Evolutionary conservation across 2,797 vertebrate species (phyloP), one percentile per base, ranked within the genome.

Genomic region (Falco berigora): DNA sequence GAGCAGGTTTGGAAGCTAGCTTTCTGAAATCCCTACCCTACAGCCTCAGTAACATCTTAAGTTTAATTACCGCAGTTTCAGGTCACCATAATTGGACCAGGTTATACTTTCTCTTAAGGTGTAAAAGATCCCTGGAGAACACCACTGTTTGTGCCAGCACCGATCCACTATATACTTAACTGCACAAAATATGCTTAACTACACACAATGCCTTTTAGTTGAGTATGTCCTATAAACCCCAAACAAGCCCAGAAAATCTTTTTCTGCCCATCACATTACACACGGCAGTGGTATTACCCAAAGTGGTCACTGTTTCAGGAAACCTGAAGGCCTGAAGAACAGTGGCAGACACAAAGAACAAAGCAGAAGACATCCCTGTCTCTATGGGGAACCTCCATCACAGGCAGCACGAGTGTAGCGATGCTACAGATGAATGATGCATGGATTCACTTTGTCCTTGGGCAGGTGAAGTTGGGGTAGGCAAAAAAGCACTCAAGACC

Each of bases 351-450:
- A 8, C 6, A 12, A 80, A 86, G 63, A 80, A 62, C 28, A 73
- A 85, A 53, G 56, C 16, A 59, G 23, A 83, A 76, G 20, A 72
- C 15, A 47, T 25, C 28, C 6, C 0, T 2, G 18, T 22, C 30
- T 58, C 55, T 49, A 2, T 9, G 6, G 17, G 34, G 30, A 79
- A 40, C 28, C 42, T 91, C 25, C 20, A 59, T 10, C 55, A 73
- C 0, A 0, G 24, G 58, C 61, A 85, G 25, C 22, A 34, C 0
- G 1, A 30, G 14, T 5, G 15, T 42, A 53, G 59, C 0, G 10
- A 61, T 42, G 25, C 30, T 32, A 21, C 36, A 40, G 36, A 36
- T 5, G 28, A 36, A 53, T 12, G 8, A 52, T 13, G 20, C 64
- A 50, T 0, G 4, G 52, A 46, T 68, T 83, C 28, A 30, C 28